These are phyloP conservation scores for Axea sp. DNA, from an alignment of 2,888 invertebrate species.

Conservation along the genomic window DNA sequence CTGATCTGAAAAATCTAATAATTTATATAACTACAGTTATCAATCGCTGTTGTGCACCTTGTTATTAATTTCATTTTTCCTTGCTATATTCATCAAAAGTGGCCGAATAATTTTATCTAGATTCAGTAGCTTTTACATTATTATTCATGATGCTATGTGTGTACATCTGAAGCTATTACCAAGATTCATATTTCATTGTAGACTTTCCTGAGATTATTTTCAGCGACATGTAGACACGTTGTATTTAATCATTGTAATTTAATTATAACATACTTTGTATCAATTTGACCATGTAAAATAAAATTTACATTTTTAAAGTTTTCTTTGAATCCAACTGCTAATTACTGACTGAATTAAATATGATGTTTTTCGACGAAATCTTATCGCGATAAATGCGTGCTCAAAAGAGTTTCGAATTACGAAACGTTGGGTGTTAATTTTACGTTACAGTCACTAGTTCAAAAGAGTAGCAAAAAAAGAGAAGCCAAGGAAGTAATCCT, in stretches of 20 bases:
- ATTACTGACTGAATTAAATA: conserved; percentile 16
- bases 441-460: conserved; percentile 19
- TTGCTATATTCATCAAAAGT: conserved; percentile 8
- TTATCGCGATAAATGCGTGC: conserved; percentile 30
- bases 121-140: conserved; percentile 5
- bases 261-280: too few species aligned
- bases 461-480: conserved; percentile 29
- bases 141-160: background rate
- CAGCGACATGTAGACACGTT: conserved; percentile 3
- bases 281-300: too few species aligned
- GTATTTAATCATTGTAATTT: conserved; percentile 3
- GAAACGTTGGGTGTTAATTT: conserved; percentile 44
- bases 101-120: conserved; percentile 4
- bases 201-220: conserved; percentile 6
- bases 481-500: conserved; percentile 43
- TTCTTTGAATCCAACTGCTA: conserved; percentile 12
- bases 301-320: background rate
- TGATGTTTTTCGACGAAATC: conserved; percentile 25
- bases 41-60: too few species aligned
- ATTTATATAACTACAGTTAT: too few species aligned
- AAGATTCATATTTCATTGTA: conserved; percentile 3
- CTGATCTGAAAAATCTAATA: too few species aligned
- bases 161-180: conserved; percentile 7
- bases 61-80: too few species aligned
- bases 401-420: conserved; percentile 45